Evolutionary conservation across 1,140 invertebrate genomes (phyloP).

Genomic region (Panagrolaimus sp.): DNA sequence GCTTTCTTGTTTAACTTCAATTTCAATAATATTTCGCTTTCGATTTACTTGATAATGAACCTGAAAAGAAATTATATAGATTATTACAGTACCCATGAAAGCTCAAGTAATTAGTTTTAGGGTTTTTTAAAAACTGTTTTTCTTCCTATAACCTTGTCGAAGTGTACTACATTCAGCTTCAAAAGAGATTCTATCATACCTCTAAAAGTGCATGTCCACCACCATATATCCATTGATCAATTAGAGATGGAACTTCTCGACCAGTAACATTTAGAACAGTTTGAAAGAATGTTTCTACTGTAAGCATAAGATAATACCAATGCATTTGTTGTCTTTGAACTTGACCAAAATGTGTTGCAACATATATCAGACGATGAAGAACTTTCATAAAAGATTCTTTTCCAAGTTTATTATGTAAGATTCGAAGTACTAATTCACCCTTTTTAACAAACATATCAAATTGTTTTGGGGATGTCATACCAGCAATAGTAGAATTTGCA

Average conservation of each 20-base stretch:
- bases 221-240: slow-evolving; percentile 90
- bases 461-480: neutral
- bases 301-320: slow-evolving; percentile 75
- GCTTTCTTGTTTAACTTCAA: slow-evolving; percentile 86
- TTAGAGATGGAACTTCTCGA: slow-evolving; percentile 94
- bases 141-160: too few relatives aligned
- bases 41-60: slow-evolving; percentile 51
- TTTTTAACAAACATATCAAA: slow-evolving; percentile 65
- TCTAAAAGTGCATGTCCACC: slow-evolving; percentile 89
- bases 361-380: slow-evolving; percentile 82
- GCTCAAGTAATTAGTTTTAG: too few relatives aligned
- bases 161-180: too few relatives aligned
- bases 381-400: slow-evolving; percentile 87
- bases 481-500: neutral
- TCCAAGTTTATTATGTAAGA: slow-evolving; percentile 91
- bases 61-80: slow-evolving; percentile 23
- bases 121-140: too few relatives aligned
- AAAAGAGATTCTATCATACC: slow-evolving; percentile 65
- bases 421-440: slow-evolving; percentile 83
- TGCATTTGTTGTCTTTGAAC: slow-evolving; percentile 68
- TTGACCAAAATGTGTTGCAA: slow-evolving; percentile 79
- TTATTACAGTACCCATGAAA: too few relatives aligned
- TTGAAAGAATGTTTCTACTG: slow-evolving; percentile 64
- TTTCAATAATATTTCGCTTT: slow-evolving; percentile 81
- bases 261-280: slow-evolving; percentile 65